These are phyloP conservation scores for Drosophila dives DNA, from an alignment of 2,888 invertebrate species.

Conservation along the genomic window DNA sequence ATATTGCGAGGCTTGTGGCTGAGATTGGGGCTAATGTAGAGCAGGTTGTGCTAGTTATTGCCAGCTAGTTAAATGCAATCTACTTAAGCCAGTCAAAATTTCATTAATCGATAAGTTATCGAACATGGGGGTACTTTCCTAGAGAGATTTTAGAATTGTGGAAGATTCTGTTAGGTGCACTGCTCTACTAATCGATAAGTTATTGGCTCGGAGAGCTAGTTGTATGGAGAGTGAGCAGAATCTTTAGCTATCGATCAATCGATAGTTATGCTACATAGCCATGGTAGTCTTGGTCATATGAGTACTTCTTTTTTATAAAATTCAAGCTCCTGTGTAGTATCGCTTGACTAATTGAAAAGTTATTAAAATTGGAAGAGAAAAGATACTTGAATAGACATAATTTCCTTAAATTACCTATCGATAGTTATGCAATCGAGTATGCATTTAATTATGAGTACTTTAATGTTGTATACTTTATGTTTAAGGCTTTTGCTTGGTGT, in stretches of 20 bases:
- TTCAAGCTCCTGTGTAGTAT: too few relatives aligned
- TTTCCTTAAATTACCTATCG: not conserved
- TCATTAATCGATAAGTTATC: not conserved
- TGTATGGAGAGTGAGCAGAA: not conserved
- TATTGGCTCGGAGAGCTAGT: not conserved
- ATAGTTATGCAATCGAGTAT: not conserved
- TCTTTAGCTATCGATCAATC: not conserved
- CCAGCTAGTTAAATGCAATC: slow-evolving; percentile 14
- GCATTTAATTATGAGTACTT: not conserved
- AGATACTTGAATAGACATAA: too few relatives aligned
- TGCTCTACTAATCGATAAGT: not conserved
- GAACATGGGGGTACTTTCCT: not conserved
- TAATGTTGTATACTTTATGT: not conserved
- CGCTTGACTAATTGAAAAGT: too few relatives aligned
- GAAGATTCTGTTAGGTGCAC: not conserved
- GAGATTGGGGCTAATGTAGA: slow-evolving; percentile 15
- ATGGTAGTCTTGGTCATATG: not conserved
- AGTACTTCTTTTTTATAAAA: too few relatives aligned
- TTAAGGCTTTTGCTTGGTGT: not conserved
- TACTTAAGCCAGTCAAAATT: not conserved
- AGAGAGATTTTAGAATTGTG: not conserved
- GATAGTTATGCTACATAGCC: not conserved
- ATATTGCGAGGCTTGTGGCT: slow-evolving; percentile 33
- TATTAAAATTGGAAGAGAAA: too few relatives aligned
- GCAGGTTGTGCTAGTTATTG: slow-evolving; percentile 5